These are phyloP conservation scores for Bothrops jararaca DNA, from an alignment of 2,113 vertebrate species.

Conservation along the genomic window DNA sequence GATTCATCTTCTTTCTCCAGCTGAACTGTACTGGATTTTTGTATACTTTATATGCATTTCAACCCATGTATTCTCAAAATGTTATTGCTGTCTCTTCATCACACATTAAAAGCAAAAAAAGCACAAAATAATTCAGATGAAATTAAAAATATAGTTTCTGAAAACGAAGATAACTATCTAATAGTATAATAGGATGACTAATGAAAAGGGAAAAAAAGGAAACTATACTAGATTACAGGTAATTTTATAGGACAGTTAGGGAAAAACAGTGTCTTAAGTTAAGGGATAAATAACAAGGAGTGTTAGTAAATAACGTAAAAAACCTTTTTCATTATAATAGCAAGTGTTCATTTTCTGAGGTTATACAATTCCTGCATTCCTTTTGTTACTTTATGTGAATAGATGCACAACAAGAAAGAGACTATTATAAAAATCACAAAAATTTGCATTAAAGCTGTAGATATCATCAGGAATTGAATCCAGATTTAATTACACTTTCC, in stretches of 20 bases:
- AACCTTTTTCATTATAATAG: not conserved
- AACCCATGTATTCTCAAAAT: not conserved
- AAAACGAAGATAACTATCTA: not conserved
- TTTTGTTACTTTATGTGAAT: not conserved
- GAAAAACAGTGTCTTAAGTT: not conserved
- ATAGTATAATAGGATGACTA: not conserved
- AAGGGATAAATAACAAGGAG: not conserved
- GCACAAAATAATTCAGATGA: not conserved
- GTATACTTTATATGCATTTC: not conserved
- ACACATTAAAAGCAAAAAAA: not conserved
- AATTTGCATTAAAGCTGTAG: not conserved
- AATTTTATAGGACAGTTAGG: not conserved
- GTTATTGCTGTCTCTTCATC: not conserved
- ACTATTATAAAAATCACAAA: not conserved
- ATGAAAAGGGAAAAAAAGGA: not conserved
- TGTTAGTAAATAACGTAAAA: constrained; percentile 24
- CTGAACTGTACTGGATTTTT: not conserved
- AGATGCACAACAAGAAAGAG: not conserved
- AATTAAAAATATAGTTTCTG: not conserved
- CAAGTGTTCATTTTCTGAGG: not conserved
- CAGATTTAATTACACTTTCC: not conserved
- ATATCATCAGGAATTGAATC: not conserved
- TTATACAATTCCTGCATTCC: not conserved
- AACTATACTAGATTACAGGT: not conserved
- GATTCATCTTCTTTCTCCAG: not conserved